Conservation (phyloP, 2,797 vertebrate species). For the Hybognathus amarus region DNA sequence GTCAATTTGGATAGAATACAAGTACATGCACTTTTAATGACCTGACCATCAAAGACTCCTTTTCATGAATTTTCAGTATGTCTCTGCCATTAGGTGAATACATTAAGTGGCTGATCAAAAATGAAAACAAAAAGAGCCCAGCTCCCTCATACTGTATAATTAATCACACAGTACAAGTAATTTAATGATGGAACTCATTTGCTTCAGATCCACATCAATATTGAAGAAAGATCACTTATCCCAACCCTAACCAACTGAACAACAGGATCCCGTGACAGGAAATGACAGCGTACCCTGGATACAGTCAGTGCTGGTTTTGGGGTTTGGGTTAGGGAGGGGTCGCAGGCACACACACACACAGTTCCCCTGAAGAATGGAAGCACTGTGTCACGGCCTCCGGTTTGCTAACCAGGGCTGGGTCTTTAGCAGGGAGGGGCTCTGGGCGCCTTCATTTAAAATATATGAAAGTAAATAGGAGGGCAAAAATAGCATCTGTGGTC, state of each 20-base stretch:
- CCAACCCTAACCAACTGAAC: constrained; percentile 61
- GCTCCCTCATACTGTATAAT: constrained; percentile 29
- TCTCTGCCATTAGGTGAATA: constrained; percentile 38
- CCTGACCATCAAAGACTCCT: constrained; percentile 15
- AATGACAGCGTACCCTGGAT: constrained; percentile 70
- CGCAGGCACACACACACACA: constrained; percentile 58
- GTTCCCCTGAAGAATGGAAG: constrained; percentile 73
- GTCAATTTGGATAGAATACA: background rate
- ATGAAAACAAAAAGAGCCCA: constrained; percentile 4
- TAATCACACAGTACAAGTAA: constrained; percentile 19
- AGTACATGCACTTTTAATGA: constrained; percentile 46
- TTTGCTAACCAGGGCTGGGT: constrained; percentile 61
- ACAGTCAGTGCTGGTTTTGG: constrained; percentile 61
- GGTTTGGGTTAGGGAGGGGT: constrained; percentile 45
- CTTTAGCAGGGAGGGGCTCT: constrained; percentile 73
- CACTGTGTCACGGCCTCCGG: constrained; percentile 69
- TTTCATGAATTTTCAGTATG: constrained; percentile 39
- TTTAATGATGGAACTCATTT: constrained; percentile 22
- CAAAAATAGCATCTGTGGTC: constrained; percentile 76
- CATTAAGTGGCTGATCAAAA: constrained; percentile 31
- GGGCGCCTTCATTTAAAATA: constrained; percentile 73
- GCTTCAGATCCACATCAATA: constrained; percentile 17
- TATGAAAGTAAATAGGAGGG: constrained; percentile 77
- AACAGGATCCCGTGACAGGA: constrained; percentile 70
- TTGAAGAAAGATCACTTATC: constrained; percentile 41